Percentiles rank a stretch among this genome's conserved stretches.
Conservation (phyloP, 1,140 invertebrate genomes). For the Diprion similis region DNA sequence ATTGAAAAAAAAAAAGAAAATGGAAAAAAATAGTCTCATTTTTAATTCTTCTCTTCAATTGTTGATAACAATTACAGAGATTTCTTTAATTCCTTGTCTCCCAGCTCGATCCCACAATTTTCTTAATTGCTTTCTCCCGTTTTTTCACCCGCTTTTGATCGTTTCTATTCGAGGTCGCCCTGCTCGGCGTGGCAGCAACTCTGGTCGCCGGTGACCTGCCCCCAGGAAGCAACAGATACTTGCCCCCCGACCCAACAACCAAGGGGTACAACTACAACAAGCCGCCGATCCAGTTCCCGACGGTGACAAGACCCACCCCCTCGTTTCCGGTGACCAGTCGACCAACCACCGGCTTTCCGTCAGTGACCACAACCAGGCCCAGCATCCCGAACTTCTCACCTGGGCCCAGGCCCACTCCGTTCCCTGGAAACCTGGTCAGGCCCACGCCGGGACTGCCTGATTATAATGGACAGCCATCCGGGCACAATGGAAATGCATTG, state of each 20-base stretch:
- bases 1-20: too few relatives aligned
- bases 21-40: too few relatives aligned
- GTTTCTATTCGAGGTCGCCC: constrained; percentile 47
- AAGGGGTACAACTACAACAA: constrained; percentile 69
- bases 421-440: constrained; percentile 42
- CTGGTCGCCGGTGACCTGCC: constrained; percentile 49
- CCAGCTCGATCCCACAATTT: too few relatives aligned
- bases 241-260: constrained; percentile 67
- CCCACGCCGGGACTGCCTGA: constrained; percentile 50
- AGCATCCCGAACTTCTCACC: constrained; percentile 8
- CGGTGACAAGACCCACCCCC: constrained; percentile 43
- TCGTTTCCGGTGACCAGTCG: constrained; percentile 22
- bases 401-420: constrained; percentile 23
- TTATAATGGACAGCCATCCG: constrained; percentile 42
- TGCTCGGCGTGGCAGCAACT: constrained; percentile 52
- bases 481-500: constrained; percentile 32
- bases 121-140: not conserved
- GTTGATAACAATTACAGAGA: too few relatives aligned
- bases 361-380: not conserved
- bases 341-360: constrained; percentile 9
- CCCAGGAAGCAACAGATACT: constrained; percentile 66
- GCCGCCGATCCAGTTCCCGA: constrained; percentile 65
- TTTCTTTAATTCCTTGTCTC: too few relatives aligned
- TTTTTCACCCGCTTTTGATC: constrained; percentile 23
- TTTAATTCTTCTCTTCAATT: too few relatives aligned